Evolutionary conservation across 2,888 invertebrate genomes (phyloP), one percentile per base, ranked within the genome.

Genomic region (Ommatoiulus sabulosus): DNA sequence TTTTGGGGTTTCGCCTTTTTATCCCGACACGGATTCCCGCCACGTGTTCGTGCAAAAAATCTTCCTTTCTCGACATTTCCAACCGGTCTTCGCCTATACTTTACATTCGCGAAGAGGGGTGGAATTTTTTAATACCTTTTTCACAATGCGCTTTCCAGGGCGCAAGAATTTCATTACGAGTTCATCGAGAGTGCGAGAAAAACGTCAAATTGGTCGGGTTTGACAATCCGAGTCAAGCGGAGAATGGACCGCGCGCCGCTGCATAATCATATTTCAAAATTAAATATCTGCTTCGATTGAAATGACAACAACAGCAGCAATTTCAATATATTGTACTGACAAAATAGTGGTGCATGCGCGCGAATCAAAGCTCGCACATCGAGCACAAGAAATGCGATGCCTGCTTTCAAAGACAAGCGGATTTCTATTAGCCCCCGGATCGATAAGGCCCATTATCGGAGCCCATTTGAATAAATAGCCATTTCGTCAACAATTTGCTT

Each of bases 121-220:
- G 80, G 80, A 80, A 80, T 80, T 80, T 80, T 80, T 80, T 80
- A 80, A 80, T 80, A 80, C 80, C 80, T 80, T 80, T 57, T 80
- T 80, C 80, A 35, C 80, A 80, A 80, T 80, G 80, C 35, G 80
- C 24, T 80, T 80, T 80, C 80, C 80, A 10, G 12, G 80, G 80
- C 80, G 80, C 80, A 80, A 80, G 80, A 80, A 80, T 80, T 80
- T 80, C 80, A 80, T 80, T 80, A 80, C 80, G 80, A 80, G 80
- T 80, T 35, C 80, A 35, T 8, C 8, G 35, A 35, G 80, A 24
- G 24, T 10, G 80, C 24, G 80, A 80, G 35, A 10, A 80, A 80
- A 80, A 35, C 80, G 35, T 35, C 35, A 72, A 35, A 80, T 35
- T 80, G 80, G 80, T 80, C 24, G 80, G 80, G 24, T 80, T 72